Conservation (phyloP, 2,888 invertebrate genomes). For the Hartigia nigra region DNA sequence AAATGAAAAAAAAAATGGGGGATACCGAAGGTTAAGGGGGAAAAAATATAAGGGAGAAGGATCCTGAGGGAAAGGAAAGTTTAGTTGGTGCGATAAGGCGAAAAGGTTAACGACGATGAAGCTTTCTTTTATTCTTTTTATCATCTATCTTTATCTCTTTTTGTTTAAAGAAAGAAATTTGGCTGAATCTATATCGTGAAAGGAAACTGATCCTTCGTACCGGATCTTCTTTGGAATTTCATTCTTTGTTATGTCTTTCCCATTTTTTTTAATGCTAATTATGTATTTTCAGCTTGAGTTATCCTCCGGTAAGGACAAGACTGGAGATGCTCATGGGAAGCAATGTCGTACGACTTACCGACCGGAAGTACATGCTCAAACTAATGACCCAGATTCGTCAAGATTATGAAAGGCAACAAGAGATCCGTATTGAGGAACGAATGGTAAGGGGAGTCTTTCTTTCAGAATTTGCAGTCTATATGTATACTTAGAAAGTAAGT, state of each 20-base stretch:
- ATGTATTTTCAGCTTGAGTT: conserved; percentile 69
- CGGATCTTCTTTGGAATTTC: neutral
- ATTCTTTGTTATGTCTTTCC: neutral
- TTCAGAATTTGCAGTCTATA: conserved; percentile 9
- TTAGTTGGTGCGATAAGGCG: neutral
- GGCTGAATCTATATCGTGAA: neutral
- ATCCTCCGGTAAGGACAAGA: conserved; percentile 73
- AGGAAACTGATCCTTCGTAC: neutral
- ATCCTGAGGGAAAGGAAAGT: neutral
- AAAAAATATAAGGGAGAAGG: neutral
- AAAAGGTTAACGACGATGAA: neutral
- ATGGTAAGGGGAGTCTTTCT: conserved; percentile 67
- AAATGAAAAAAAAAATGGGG: neutral
- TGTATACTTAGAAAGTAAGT: neutral
- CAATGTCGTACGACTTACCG: conserved; percentile 75
- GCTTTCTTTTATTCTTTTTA: neutral
- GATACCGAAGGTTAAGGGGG: neutral
- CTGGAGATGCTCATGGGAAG: conserved; percentile 79
- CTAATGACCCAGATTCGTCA: conserved; percentile 72
- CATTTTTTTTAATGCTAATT: neutral
- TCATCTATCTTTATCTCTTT: neutral
- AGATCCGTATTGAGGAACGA: conserved; percentile 72
- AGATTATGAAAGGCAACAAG: conserved; percentile 74
- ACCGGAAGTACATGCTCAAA: conserved; percentile 75
- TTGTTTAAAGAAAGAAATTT: neutral